Conservation (phyloP, 2,888 invertebrate species). For the Agriopis marginaria region DNA sequence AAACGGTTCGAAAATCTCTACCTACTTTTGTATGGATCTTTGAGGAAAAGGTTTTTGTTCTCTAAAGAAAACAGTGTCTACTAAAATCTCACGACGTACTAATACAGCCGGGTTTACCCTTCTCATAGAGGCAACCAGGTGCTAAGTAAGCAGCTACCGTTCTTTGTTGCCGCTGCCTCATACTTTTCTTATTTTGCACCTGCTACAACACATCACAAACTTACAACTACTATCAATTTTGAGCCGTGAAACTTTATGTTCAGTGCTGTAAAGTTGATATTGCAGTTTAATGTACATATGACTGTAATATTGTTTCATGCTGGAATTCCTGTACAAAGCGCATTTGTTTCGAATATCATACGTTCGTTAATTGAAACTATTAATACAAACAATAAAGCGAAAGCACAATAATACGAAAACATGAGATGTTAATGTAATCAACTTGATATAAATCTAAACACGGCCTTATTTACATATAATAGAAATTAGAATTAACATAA, state of each 20-base stretch:
- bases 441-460: conserved; percentile 48
- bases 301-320: conserved; percentile 39
- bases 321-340: conserved; percentile 46
- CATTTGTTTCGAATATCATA: conserved; percentile 55
- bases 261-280: conserved; percentile 36
- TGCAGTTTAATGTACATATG: neutral
- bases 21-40: neutral
- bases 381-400: conserved; percentile 40
- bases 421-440: conserved; percentile 52
- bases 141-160: conserved; percentile 53
- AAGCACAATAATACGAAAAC: conserved; percentile 44
- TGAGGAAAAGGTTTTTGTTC: conserved; percentile 12
- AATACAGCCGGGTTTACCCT: conserved; percentile 33
- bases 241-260: conserved; percentile 22
- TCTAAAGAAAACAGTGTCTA: conserved; percentile 9
- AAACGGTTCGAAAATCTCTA: neutral
- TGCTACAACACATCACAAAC: conserved; percentile 41
- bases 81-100: conserved; percentile 24
- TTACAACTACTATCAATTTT: conserved; percentile 16
- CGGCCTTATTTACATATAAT: conserved; percentile 59
- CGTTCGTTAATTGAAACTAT: conserved; percentile 56
- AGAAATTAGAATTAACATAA: conserved; percentile 57
- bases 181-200: conserved; percentile 64
- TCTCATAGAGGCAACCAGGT: conserved; percentile 50
- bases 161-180: conserved; percentile 55